These are phyloP conservation scores for Dinothrombium tinctorium DNA, from an alignment of 1,140 invertebrate genomes.

Conservation along the genomic window DNA sequence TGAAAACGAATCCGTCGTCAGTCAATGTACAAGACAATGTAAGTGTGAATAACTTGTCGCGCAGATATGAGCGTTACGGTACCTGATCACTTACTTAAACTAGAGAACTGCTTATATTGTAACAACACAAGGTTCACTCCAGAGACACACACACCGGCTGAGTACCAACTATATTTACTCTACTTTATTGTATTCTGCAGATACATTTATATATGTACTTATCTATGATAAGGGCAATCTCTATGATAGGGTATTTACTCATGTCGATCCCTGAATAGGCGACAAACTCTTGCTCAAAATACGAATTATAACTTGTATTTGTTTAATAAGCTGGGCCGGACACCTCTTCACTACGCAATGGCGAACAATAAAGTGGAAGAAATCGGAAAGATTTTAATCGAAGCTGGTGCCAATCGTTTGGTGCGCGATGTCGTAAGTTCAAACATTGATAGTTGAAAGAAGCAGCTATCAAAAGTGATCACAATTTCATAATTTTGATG, in stretches of 20 bases:
- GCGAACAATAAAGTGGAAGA: slow-evolving; percentile 54
- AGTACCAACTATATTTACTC: not conserved
- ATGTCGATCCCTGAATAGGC: too few relatives aligned
- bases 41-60: too few relatives aligned
- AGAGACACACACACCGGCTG: too few relatives aligned
- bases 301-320: not conserved
- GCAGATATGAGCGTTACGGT: too few relatives aligned
- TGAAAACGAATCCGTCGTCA: slow-evolving; percentile 40
- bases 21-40: slow-evolving; percentile 59
- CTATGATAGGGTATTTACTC: too few relatives aligned
- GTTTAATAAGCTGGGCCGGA: slow-evolving; percentile 45
- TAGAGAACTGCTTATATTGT: too few relatives aligned
- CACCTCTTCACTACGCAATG: slow-evolving; percentile 67
- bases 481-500: not conserved
- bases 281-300: too few relatives aligned
- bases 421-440: slow-evolving; percentile 44
- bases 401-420: slow-evolving; percentile 49
- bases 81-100: too few relatives aligned
- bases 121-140: too few relatives aligned
- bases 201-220: not conserved
- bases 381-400: slow-evolving; percentile 47
- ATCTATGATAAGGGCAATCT: too few relatives aligned
- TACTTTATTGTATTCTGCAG: not conserved
- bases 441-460: not conserved
- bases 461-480: not conserved